Evolutionary conservation across 2,797 vertebrate species (phyloP).

Genomic region (Chanos chanos): DNA sequence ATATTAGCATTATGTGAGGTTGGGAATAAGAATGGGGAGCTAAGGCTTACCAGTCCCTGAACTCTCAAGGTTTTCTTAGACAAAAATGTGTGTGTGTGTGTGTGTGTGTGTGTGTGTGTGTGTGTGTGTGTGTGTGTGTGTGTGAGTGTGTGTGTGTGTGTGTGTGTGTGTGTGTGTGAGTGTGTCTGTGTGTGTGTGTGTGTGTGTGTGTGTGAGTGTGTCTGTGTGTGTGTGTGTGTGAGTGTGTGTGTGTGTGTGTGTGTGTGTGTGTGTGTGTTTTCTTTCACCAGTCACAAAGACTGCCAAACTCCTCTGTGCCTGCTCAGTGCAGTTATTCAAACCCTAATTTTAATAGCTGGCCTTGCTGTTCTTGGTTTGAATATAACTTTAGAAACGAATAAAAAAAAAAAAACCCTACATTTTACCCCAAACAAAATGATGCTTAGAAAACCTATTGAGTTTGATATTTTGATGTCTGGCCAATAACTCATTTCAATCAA

Average conservation of each 20-base stretch:
- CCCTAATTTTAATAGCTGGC: conserved; percentile 43
- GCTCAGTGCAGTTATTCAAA: conserved; percentile 39
- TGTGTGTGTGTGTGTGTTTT: not conserved
- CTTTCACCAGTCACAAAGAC: conserved; percentile 14
- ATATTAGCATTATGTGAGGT: not conserved
- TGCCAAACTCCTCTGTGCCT: conserved; percentile 22
- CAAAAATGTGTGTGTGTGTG: conserved; percentile 42
- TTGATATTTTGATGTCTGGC: conserved; percentile 25
- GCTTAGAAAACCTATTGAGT: conserved; percentile 24
- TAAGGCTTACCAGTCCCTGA: conserved; percentile 42
- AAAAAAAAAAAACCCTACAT: conserved; percentile 42
- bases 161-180: not conserved
- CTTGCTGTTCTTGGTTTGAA: conserved; percentile 43
- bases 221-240: not conserved
- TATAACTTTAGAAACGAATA: conserved; percentile 39
- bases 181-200: not conserved
- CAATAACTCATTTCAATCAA: conserved; percentile 18
- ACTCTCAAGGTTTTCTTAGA: conserved; percentile 55
- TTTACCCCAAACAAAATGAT: conserved; percentile 40
- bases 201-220: conserved; percentile 9
- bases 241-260: not conserved
- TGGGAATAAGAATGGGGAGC: not conserved
- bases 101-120: conserved; percentile 4
- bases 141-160: not conserved
- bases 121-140: not conserved